Conservation (phyloP, 2,113 vertebrate genomes). For the Alligator mississippiensis region DNA sequence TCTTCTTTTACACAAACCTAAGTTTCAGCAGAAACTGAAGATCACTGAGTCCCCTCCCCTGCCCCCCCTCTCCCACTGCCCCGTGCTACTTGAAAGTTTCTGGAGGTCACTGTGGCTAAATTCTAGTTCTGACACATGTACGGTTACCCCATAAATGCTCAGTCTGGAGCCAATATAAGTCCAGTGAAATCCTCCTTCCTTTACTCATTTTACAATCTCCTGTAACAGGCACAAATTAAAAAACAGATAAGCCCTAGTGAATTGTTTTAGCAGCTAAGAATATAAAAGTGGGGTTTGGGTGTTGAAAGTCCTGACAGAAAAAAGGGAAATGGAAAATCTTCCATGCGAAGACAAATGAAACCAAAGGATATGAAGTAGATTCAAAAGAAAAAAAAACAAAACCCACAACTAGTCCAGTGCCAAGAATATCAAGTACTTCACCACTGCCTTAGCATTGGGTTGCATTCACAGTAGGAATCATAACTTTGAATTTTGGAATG, state of each 20-base stretch:
- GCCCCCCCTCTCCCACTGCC: not conserved
- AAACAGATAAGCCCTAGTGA: conserved; percentile 17
- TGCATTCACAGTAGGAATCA: conserved; percentile 9
- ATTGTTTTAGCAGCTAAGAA: conserved; percentile 39
- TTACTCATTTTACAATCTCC: conserved; percentile 37
- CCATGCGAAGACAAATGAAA: conserved; percentile 37
- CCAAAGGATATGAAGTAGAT: conserved; percentile 14
- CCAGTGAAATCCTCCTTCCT: not conserved
- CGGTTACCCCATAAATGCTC: not conserved
- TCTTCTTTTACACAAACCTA: conserved; percentile 15
- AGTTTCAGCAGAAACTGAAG: not conserved
- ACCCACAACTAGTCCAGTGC: not conserved
- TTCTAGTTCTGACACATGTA: not conserved
- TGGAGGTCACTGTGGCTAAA: fast-evolving
- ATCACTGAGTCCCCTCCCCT: not conserved
- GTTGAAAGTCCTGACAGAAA: conserved; percentile 29
- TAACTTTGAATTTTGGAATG: not conserved
- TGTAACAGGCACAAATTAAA: conserved; percentile 15
- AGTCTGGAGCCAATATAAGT: not conserved
- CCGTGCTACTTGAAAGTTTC: not conserved
- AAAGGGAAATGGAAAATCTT: conserved; percentile 24
- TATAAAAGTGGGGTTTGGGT: conserved; percentile 44
- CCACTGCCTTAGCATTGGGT: conserved; percentile 13
- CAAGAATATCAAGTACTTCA: conserved; percentile 13
- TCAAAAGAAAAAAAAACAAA: conserved; percentile 39